These are phyloP conservation scores for Nanger granti DNA, from an alignment of 2,113 vertebrate species.

Conservation along the genomic window DNA sequence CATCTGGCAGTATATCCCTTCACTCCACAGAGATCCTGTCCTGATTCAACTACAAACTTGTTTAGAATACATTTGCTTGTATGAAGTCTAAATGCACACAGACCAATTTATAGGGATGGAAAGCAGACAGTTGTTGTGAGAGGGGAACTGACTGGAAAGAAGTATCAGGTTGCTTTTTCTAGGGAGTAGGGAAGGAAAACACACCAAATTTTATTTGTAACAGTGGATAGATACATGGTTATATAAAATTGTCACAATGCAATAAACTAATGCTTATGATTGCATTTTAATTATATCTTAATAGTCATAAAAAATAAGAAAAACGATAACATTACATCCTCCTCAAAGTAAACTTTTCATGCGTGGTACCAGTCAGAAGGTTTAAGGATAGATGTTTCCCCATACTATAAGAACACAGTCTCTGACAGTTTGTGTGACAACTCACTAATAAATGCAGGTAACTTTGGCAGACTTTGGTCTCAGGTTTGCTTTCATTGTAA, in stretches of 20 bases:
- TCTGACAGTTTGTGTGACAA: neutral
- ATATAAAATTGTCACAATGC: neutral
- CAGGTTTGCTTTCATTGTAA: neutral
- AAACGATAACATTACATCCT: neutral
- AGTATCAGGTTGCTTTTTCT: neutral
- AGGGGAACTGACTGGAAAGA: neutral
- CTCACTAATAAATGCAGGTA: neutral
- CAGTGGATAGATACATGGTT: neutral
- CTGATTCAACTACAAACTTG: neutral
- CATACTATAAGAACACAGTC: neutral
- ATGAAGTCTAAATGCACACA: neutral
- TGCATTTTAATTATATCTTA: neutral
- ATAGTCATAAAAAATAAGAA: neutral
- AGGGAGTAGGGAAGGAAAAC: neutral
- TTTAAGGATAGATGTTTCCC: neutral
- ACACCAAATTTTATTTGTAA: neutral
- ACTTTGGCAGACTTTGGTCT: neutral
- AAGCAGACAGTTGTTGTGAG: neutral
- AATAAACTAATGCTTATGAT: neutral
- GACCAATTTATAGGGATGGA: neutral
- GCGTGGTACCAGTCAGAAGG: neutral
- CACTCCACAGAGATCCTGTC: neutral
- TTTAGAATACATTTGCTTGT: neutral
- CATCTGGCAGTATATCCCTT: fast-evolving
- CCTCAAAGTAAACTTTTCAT: neutral